Evolutionary conservation across 2,797 vertebrate species (phyloP).

Genomic region (Danio tinwini): DNA sequence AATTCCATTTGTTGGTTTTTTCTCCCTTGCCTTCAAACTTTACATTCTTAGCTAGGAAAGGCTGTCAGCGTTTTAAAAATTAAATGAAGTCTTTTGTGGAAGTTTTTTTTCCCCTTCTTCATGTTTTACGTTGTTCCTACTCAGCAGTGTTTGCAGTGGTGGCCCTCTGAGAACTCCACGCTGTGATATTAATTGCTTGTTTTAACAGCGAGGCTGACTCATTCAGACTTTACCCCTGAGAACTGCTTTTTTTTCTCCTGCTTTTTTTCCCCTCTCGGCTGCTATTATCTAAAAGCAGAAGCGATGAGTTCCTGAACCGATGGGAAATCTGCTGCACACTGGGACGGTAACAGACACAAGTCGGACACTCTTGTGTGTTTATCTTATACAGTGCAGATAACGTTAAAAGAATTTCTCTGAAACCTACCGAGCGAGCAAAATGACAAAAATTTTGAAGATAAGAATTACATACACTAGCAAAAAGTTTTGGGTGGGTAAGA

Average conservation of each 20-base stretch:
- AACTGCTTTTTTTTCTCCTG: neutral
- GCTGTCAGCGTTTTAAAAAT: slow-evolving; percentile 4
- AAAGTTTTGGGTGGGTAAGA: neutral
- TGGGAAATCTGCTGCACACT: slow-evolving; percentile 12
- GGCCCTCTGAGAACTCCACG: slow-evolving; percentile 42
- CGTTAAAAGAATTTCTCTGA: slow-evolving; percentile 13
- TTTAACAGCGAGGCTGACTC: slow-evolving; percentile 54
- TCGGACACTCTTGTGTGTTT: slow-evolving; percentile 19
- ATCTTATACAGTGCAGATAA: slow-evolving; percentile 26
- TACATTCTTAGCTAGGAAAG: neutral
- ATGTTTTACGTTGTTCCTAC: neutral
- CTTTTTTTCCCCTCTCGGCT: slow-evolving; percentile 8
- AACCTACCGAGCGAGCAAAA: slow-evolving; percentile 19
- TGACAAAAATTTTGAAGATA: slow-evolving; percentile 17
- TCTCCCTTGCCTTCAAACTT: neutral
- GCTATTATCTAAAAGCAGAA: slow-evolving; percentile 45
- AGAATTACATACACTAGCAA: neutral
- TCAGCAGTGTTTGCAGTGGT: slow-evolving; percentile 15
- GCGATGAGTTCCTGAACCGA: slow-evolving; percentile 13
- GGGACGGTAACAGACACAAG: slow-evolving; percentile 8
- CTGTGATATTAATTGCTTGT: slow-evolving; percentile 60
- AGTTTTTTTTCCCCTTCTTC: slow-evolving; percentile 9
- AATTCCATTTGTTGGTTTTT: slow-evolving; percentile 32
- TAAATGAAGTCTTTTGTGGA: neutral
- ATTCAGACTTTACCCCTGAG: slow-evolving; percentile 31